Percentiles rank a stretch among this genome's conserved stretches.
Conservation (phyloP, 1,140 invertebrate genomes). For the Drosophila pallidifrons region DNA sequence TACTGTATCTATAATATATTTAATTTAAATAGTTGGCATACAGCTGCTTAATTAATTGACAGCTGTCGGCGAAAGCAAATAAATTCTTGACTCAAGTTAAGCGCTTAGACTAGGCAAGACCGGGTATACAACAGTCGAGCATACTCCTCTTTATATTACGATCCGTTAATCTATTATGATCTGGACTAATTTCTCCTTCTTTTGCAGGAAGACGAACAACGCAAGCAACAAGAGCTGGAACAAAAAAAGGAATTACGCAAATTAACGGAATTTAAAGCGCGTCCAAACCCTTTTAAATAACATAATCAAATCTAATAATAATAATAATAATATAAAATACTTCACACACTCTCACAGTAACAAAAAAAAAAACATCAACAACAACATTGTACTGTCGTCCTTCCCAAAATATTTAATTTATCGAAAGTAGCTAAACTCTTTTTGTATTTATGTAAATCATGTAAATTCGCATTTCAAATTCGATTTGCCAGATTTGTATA, state of each 20-base stretch:
- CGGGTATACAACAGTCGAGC: background rate
- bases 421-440: background rate
- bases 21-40: background rate
- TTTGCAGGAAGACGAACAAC: slow-evolving; percentile 83
- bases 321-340: slow-evolving; percentile 8
- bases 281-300: slow-evolving; percentile 83
- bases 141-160: background rate
- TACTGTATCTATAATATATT: background rate
- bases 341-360: background rate
- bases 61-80: background rate
- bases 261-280: slow-evolving; percentile 79
- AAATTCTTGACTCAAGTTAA: background rate
- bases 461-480: too few species aligned
- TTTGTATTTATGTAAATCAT: slow-evolving; percentile 11
- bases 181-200: background rate
- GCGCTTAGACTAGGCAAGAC: background rate
- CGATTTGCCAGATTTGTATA: slow-evolving; percentile 3
- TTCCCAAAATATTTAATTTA: slow-evolving; percentile 15
- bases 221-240: slow-evolving; percentile 70
- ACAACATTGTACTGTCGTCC: background rate
- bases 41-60: slow-evolving; percentile 12
- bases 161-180: background rate
- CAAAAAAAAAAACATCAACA: background rate
- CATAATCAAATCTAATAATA: slow-evolving; percentile 5
- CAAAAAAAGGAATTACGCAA: slow-evolving; percentile 74